These are phyloP conservation scores for Platygyra sinensis DNA, from an alignment of 64 coral and sea anemone genomes.

Conservation along the genomic window DNA sequence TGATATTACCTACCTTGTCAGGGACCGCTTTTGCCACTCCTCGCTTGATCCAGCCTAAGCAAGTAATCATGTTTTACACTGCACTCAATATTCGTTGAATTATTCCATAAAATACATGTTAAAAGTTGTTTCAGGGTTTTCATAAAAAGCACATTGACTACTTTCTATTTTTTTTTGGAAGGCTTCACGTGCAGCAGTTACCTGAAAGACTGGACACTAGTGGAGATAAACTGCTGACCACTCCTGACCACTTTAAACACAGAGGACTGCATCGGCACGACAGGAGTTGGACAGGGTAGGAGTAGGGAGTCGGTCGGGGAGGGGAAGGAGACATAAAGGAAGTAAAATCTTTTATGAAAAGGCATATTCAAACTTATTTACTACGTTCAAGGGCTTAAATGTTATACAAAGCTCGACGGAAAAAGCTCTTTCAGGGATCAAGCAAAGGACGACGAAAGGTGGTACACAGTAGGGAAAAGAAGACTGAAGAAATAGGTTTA, in stretches of 20 bases:
- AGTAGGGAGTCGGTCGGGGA: background rate
- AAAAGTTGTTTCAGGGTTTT: background rate
- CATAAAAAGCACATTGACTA: background rate
- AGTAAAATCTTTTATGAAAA: background rate
- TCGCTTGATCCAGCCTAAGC: conserved; percentile 62
- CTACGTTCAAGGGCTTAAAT: background rate
- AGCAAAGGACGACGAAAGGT: too few relatives aligned
- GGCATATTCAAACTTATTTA: background rate
- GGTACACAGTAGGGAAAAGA: too few relatives aligned
- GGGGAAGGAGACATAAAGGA: background rate
- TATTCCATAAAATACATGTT: background rate
- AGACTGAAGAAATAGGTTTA: background rate
- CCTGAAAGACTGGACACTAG: background rate
- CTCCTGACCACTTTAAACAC: too few relatives aligned
- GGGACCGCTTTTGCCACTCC: conserved; percentile 62
- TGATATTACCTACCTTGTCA: conserved; percentile 53
- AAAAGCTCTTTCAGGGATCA: too few relatives aligned
- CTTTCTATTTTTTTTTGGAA: background rate
- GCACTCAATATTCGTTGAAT: background rate
- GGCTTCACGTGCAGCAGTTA: background rate
- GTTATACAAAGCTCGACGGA: too few relatives aligned
- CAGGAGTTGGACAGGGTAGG: too few relatives aligned
- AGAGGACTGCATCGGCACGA: too few relatives aligned
- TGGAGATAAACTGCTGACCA: conserved; percentile 13
- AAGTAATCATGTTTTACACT: conserved; percentile 61